Percentiles rank a stretch among this genome's conserved stretches.
Conservation (phyloP, 2,888 invertebrate genomes). For the Oscheius myriophilus region DNA sequence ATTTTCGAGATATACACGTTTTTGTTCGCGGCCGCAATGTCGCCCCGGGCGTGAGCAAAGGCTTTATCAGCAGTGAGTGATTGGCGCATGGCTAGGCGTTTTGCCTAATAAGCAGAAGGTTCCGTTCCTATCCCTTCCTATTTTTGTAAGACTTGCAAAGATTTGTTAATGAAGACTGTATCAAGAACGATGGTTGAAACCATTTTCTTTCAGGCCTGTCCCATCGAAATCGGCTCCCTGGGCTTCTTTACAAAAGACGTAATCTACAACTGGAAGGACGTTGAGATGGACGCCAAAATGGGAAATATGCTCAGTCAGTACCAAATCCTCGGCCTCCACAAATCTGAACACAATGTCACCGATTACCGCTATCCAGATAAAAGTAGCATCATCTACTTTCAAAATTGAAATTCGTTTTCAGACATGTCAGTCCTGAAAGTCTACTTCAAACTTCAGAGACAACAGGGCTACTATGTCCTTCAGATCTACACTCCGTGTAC, state of each 20-base stretch:
- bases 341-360: conserved; percentile 59
- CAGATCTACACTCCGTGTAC: conserved; percentile 75
- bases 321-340: conserved; percentile 79
- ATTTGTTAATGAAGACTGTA: too few relatives aligned
- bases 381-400: too few relatives aligned
- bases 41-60: too few relatives aligned
- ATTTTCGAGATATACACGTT: too few relatives aligned
- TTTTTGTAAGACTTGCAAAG: too few relatives aligned
- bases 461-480: conserved; percentile 78
- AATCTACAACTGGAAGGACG: conserved; percentile 82
- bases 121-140: too few relatives aligned
- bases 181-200: too few relatives aligned
- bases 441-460: conserved; percentile 82
- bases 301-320: conserved; percentile 94
- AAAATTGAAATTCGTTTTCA: conserved; percentile 22
- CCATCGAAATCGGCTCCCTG: conserved; percentile 61
- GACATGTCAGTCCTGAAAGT: conserved; percentile 75
- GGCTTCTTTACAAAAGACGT: conserved; percentile 84
- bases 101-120: too few relatives aligned
- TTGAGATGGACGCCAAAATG: conserved; percentile 84
- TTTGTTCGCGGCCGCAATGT: too few relatives aligned
- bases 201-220: conserved; percentile 59
- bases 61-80: too few relatives aligned
- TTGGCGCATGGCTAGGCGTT: too few relatives aligned
- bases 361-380: conserved; percentile 49